Percentiles rank a stretch among this genome's conserved stretches.
phyloP scores from a whole-genome alignment of 2,888 invertebrate genomes.

The Drosophila borborema region DNA sequence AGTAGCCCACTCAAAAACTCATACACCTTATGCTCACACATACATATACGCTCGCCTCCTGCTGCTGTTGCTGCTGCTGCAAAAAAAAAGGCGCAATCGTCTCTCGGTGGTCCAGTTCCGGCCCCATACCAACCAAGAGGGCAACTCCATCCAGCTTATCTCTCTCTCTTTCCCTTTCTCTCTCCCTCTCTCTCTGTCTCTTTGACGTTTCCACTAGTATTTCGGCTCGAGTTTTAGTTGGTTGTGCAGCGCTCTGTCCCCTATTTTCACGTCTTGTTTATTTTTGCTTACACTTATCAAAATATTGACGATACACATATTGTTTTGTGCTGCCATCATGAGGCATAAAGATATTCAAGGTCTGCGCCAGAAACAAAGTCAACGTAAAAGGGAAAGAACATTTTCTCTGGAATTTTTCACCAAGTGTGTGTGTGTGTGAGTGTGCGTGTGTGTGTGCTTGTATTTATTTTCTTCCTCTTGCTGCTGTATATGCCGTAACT shows the following conservation, averaged over 20 bases:
- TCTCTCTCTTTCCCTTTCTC: not conserved
- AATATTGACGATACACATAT: constrained; percentile 77
- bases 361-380: constrained; percentile 28
- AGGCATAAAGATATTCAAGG: constrained; percentile 72
- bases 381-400: constrained; percentile 35
- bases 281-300: constrained; percentile 82
- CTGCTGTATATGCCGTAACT: constrained; percentile 57
- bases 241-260: constrained; percentile 52
- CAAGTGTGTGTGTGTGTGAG: constrained; percentile 21
- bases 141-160: constrained; percentile 16
- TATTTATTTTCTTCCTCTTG: constrained; percentile 11
- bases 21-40: constrained; percentile 47
- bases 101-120: not conserved
- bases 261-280: constrained; percentile 75
- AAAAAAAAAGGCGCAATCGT: too few relatives aligned
- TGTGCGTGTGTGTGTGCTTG: constrained; percentile 16
- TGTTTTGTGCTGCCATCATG: constrained; percentile 61
- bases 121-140: constrained; percentile 7
- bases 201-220: constrained; percentile 2
- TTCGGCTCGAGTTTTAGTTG: constrained; percentile 38
- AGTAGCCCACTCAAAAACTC: constrained; percentile 71
- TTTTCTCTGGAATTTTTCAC: constrained; percentile 60
- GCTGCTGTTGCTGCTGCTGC: not conserved
- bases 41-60: constrained; percentile 14
- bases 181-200: not conserved